Base-by-base conservation (phyloP, 2,113 vertebrate genomes). In the Copsychus sechellarum region DNA sequence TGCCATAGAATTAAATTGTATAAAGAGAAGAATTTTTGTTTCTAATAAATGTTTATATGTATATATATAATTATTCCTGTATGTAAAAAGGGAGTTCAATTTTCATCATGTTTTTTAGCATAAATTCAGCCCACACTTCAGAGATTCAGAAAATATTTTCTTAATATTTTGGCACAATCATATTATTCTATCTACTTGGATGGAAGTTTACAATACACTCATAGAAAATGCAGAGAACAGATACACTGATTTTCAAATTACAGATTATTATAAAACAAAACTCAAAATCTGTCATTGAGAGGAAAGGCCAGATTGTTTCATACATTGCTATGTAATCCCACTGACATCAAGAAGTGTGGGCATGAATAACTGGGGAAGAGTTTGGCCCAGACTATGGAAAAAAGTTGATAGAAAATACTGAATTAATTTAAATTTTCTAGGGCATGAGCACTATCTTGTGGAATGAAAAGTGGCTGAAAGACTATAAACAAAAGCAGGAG, bases 391-490 rank as follows among this genome's bases (percentile, higher is more conserved):
- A 36, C 72, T 45, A 8, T 92, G 82, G 86, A 94, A 96, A 90
- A 7, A 86, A 81, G 79, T 60, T 88, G 50, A 90, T 34, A 93
- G 60, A 94, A 97, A 94, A 94, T 88, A 23, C 34, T 83, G 69
- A 88, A 83, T 81, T 96, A 90, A 96, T 95, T 96, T 94, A 86
- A 94, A 86, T 88, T 83, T 79, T 78, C 48, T 95, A 58, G 42
- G 31, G 34, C 81, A 83, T 88, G 72, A 96, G n/a, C 60, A 67
- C 50, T 93, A 45, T 51, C 62, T 87, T 84, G 5, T 77, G 84
- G 91, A 93, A 96, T 87, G 81, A 94, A 96, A 95, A 95, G 33
- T 89, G 80, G 15, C 50, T 64, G 43, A 90, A 94, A 51, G 53
- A 81, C 53, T 94, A 71, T 86, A 88, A 95, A 90, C 76, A 93